Conservation (phyloP, 2,113 vertebrate species). For the Capricornis sumatraensis region DNA sequence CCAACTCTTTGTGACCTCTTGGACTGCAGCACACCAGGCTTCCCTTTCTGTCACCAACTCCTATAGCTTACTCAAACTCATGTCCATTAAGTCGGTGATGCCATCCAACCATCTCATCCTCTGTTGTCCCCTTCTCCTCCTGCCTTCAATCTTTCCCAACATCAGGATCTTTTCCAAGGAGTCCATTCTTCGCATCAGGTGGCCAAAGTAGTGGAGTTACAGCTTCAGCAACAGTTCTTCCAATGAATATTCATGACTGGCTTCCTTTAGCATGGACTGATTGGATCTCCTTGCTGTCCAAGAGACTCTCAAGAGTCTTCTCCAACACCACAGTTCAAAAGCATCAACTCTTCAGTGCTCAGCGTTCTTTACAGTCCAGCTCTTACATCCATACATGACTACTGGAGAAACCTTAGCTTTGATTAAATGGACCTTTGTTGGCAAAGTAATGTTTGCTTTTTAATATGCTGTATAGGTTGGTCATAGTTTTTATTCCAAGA, state of each 20-base stretch:
- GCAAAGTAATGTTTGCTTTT: neutral
- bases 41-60: neutral
- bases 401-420: neutral
- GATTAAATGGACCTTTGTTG: neutral
- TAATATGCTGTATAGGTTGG: neutral
- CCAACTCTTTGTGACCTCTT: rapidly evolving
- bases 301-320: neutral
- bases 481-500: neutral
- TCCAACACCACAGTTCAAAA: neutral
- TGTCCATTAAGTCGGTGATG: neutral
- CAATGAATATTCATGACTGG: neutral
- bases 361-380: neutral
- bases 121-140: neutral
- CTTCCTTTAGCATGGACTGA: neutral
- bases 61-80: neutral
- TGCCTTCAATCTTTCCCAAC: neutral
- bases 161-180: neutral
- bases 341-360: neutral
- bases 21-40: neutral
- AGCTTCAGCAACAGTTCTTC: neutral
- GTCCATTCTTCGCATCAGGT: neutral
- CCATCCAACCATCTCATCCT: neutral
- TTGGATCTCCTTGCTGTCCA: neutral
- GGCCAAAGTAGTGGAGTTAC: neutral
- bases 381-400: neutral